These are phyloP conservation scores for Magallana angulata DNA, from an alignment of 1,140 invertebrate species.

Conservation along the genomic window DNA sequence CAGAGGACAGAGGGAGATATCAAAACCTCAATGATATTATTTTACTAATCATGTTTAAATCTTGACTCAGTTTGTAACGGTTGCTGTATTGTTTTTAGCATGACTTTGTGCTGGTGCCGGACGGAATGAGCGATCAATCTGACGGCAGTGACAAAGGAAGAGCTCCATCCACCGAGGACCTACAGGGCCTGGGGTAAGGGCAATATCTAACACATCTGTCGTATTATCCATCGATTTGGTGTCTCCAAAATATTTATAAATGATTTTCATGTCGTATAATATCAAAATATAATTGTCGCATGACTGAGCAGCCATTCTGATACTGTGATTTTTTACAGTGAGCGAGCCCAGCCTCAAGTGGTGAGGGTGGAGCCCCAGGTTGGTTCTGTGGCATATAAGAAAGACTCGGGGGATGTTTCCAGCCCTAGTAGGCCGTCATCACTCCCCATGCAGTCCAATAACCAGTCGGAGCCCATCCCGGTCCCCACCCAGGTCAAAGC, in stretches of 20 bases:
- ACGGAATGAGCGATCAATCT: conserved; percentile 52
- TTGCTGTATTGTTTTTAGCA: conserved; percentile 55
- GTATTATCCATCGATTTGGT: too few species aligned
- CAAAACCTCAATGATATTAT: not conserved
- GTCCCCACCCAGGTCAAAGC: conserved; percentile 86
- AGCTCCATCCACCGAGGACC: conserved; percentile 9
- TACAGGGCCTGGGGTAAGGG: not conserved
- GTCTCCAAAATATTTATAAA: too few species aligned
- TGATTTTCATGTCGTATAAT: too few species aligned
- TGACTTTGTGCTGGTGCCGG: conserved; percentile 79
- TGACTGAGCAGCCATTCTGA: too few species aligned
- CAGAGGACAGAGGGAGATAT: too few species aligned
- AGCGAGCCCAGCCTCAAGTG: conserved; percentile 44
- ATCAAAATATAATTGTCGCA: too few species aligned
- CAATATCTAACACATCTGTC: too few species aligned
- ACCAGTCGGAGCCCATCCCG: conserved; percentile 84
- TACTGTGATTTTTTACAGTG: conserved; percentile 40
- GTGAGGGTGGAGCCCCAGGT: conserved; percentile 56
- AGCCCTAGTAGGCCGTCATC: conserved; percentile 71
- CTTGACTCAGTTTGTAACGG: not conserved
- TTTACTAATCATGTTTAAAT: not conserved
- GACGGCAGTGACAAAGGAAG: conserved; percentile 23
- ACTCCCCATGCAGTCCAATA: conserved; percentile 62
- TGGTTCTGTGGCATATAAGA: conserved; percentile 60
- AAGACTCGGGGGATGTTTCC: conserved; percentile 51